phyloP scores from a whole-genome alignment of 2,797 vertebrate genomes.

The Miichthys miiuy region DNA sequence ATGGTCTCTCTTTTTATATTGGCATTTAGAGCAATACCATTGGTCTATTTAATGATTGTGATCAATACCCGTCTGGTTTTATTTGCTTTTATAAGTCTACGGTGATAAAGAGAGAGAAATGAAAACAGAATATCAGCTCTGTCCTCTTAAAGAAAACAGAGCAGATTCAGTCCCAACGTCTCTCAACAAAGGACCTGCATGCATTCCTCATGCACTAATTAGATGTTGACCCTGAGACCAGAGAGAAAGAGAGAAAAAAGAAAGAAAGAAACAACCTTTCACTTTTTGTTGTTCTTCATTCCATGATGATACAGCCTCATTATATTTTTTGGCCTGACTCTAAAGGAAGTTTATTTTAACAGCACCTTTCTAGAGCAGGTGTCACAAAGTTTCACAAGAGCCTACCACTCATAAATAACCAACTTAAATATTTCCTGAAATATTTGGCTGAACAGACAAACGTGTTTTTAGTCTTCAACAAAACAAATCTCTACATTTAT shows the following conservation, averaged over 20 bases:
- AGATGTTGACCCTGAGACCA: not conserved
- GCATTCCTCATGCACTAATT: constrained; percentile 10
- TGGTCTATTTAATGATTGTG: constrained; percentile 16
- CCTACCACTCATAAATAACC: too few relatives aligned
- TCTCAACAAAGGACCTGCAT: not conserved
- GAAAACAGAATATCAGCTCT: not conserved
- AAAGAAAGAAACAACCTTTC: not conserved
- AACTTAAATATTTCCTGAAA: not conserved
- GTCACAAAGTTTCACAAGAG: not conserved
- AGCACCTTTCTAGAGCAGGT: not conserved
- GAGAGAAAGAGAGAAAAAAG: not conserved
- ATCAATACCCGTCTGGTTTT: constrained; percentile 8
- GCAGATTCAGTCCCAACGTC: not conserved
- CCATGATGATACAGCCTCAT: not conserved
- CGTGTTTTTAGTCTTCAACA: not conserved
- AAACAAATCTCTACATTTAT: not conserved
- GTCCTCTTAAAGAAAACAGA: not conserved
- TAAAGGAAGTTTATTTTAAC: not conserved
- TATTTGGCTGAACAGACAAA: too few relatives aligned
- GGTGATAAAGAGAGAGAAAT: not conserved
- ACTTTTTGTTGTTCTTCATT: constrained; percentile 8
- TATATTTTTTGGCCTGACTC: not conserved
- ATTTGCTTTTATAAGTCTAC: not conserved
- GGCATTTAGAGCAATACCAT: not conserved
- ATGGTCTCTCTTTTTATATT: not conserved